These are phyloP conservation scores for Numida meleagris DNA, from an alignment of 2,113 vertebrate species.

Conservation along the genomic window DNA sequence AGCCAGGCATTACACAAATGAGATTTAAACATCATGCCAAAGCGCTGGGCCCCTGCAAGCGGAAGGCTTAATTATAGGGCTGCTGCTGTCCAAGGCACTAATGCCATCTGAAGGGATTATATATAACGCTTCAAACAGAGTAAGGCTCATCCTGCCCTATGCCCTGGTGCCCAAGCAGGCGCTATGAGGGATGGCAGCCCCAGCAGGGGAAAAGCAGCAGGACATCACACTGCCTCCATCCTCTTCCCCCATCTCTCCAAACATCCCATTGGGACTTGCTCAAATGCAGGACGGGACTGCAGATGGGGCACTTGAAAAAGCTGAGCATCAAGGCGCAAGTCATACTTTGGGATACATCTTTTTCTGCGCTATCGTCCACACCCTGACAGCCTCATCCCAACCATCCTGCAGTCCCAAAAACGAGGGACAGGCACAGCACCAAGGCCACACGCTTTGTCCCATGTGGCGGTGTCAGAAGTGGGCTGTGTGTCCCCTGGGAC, in stretches of 20 bases:
- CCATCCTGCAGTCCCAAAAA: neutral
- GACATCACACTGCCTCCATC: accelerated
- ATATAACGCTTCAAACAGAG: constrained; percentile 24
- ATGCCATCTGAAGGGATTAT: constrained; percentile 54
- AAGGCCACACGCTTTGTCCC: accelerated
- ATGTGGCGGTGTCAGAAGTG: neutral
- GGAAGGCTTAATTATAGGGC: constrained; percentile 52
- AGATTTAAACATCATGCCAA: constrained; percentile 44
- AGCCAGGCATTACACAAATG: constrained; percentile 60
- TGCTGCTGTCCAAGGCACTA: neutral
- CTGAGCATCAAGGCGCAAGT: accelerated
- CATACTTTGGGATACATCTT: neutral
- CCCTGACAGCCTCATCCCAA: accelerated
- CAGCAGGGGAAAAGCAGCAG: neutral
- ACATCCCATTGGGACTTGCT: neutral
- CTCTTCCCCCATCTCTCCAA: neutral
- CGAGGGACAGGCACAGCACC: neutral
- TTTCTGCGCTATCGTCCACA: neutral
- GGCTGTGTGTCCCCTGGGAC: neutral
- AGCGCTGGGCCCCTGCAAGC: neutral
- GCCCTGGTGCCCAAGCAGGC: accelerated
- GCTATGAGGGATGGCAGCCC: neutral
- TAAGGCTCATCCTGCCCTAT: neutral
- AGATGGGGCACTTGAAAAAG: neutral
- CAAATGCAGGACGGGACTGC: neutral